Base-by-base conservation (phyloP, 2,113 vertebrate species). In the Protomyctophum bolini region DNA sequence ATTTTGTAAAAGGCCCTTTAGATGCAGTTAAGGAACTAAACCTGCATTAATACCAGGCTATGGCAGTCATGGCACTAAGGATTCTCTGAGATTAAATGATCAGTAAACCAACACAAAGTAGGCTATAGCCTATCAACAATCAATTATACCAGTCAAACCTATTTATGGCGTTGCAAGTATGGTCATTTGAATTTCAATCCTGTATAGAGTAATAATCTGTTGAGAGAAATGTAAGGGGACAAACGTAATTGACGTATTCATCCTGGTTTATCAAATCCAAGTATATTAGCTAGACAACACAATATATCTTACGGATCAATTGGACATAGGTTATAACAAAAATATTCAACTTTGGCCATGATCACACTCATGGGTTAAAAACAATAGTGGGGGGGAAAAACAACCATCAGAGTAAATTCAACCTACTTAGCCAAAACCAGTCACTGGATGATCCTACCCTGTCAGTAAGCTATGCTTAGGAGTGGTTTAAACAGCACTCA, bases 281-380 rank as follows among this genome's bases (percentile, higher is more conserved):
- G 70, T 77, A 83, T 84, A 83, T 84, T 62, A 86, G 79, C 73
- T 79, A 85, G 73, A 84, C 81, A 72, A 87, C 50, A 86, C 62
- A 83, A 80, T 70, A 65, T 54, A 77, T 73, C 75, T 84, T 79
- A 87, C 66, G 72, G 73, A 86, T 87, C 79, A 85, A 82, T 90
- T 86, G 82, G 79, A 89, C 84, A 87, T 50, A 76, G 69, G 78
- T 68, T 86, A 48, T 83, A 86, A 89, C 86, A 87, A 86, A 88
- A 83, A 91, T 85, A 89, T 79, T 86, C 81, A 80, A 87, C 87
- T 91, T 90, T 91, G 86, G 87, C 86, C 85, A 70, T 86, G 74
- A 88, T 76, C 77, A 46, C 76, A 86, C 67, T 81, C 62, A 54
- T 65, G 75, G 77, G 75, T 88, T 83, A 84, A 87, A 85, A 90